A percentile compares a stretch with the other conserved stretches of the same genome.
phyloP scores from a whole-genome alignment of 2,797 vertebrate species.

The Gephyroberyx darwinii region DNA sequence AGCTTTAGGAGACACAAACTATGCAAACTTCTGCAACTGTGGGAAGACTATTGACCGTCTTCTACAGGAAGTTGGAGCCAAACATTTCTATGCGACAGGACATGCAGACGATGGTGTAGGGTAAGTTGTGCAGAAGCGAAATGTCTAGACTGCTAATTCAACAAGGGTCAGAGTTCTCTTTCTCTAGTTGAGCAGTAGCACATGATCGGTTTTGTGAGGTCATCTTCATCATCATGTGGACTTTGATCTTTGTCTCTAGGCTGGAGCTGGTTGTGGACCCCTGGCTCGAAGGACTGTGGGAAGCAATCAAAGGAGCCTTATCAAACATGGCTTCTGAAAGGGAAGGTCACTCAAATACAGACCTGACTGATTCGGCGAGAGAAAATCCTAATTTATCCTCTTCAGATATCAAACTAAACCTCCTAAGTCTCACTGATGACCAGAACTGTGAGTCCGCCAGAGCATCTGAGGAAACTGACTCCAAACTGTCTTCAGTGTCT shows the following conservation, averaged over 20 bases:
- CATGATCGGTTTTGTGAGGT: background rate
- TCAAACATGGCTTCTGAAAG: slow-evolving; percentile 75
- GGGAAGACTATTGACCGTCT: slow-evolving; percentile 90
- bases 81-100: slow-evolving; percentile 89
- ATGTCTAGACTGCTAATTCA: background rate
- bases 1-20: slow-evolving; percentile 97
- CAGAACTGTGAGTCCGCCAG: slow-evolving; percentile 36
- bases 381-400: slow-evolving; percentile 27
- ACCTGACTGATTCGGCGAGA: slow-evolving; percentile 20
- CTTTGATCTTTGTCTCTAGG: slow-evolving; percentile 69
- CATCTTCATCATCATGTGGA: background rate
- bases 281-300: slow-evolving; percentile 95
- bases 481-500: slow-evolving; percentile 47
- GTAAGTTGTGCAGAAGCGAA: slow-evolving; percentile 77
- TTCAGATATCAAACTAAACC: slow-evolving; percentile 75
- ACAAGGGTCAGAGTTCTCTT: background rate
- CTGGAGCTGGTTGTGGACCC: slow-evolving; percentile 94
- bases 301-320: slow-evolving; percentile 82
- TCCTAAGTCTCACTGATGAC: slow-evolving; percentile 76
- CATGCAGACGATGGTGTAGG: slow-evolving; percentile 94
- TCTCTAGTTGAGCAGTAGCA: slow-evolving; percentile 2
- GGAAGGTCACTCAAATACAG: slow-evolving; percentile 1
- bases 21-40: slow-evolving; percentile 95
- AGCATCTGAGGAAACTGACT: slow-evolving; percentile 26
- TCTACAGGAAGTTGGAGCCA: slow-evolving; percentile 91